A percentile compares a stretch with the other conserved stretches of the same genome.
Evolutionary conservation across 1,140 invertebrate species (phyloP).

Genomic region (Goniozus legneri): DNA sequence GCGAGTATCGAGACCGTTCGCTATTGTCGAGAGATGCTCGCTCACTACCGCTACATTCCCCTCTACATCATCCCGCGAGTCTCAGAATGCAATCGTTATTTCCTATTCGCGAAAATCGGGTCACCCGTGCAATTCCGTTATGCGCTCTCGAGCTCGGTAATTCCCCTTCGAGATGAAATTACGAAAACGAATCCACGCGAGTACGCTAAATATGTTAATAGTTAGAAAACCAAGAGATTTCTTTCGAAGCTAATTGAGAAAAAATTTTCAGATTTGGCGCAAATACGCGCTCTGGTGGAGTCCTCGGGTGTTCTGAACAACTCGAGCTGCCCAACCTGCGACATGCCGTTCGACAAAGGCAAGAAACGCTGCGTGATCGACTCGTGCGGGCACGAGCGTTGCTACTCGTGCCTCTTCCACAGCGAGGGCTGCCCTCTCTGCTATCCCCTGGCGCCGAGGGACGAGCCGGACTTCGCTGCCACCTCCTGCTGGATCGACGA

Average conservation of each 20-base stretch:
- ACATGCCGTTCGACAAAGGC: constrained; percentile 92
- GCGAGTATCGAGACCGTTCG: no score
- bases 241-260: constrained; percentile 11
- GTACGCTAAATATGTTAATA: not conserved
- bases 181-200: no score
- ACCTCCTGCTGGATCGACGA: no score
- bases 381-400: constrained; percentile 89
- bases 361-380: constrained; percentile 91
- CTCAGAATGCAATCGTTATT: no score
- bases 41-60: no score
- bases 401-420: constrained; percentile 90
- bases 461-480: no score
- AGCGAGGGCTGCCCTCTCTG: constrained; percentile 89
- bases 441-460: no score
- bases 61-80: not conserved
- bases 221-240: not conserved
- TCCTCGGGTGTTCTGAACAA: constrained; percentile 62
- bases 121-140: no score
- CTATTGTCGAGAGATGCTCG: no score
- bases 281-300: constrained; percentile 64
- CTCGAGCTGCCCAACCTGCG: constrained; percentile 74
- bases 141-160: no score
- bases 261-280: constrained; percentile 66
- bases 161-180: no score
- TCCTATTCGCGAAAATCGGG: no score